Base-by-base conservation (phyloP, 2,888 invertebrate species). In the Calliopum simillimum region DNA sequence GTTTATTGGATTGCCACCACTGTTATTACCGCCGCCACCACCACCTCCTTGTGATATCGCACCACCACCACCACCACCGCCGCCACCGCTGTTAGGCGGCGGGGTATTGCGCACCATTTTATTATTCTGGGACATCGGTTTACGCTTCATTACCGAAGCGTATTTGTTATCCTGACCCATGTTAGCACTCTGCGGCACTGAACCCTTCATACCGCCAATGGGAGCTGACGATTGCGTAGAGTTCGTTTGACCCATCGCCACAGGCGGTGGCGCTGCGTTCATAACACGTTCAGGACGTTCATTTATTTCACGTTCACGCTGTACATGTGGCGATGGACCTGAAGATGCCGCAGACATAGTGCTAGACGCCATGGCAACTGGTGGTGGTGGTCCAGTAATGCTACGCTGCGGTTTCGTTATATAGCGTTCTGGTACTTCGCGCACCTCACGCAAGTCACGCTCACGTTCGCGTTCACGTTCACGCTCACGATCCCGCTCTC, bases 91-190 rank as follows among this genome's bases (percentile, higher is more conserved):
- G 64, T 78, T 81, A 23, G 89, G 89, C 11, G 90, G 88, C 51
- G 90, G 89, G 2, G 89, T 89, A 71, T 89, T 88, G 49, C 93
- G 90, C 77, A 92, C 89, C 69, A 93, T 80, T 65, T 92, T 91
- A 59, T 91, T 91, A 61, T 78, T 71, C 19, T 77, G 80, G 51
- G 89, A 85, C 85, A 90, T 81, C 4, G 82, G 84, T 71, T 94
- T 94, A 83, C 94, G 89, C 86, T 93, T 94, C 73, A 92, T 91
- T 21, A 94, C 94, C 73, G 93, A 93, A 74, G 78, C 76, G 73
- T 83, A 83, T 73, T 83, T 84, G 73, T 71, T 78, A 70, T 77
- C 77, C 55, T 73, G 71, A 69, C 59, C 64, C 25, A 69, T 59
- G 49, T 51, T 64, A 13, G 64, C 66, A 65, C 73, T 78, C 65